Conservation (phyloP, 37 sponge, comb jelly and placozoan genomes). For the Tethya wilhelma region DNA sequence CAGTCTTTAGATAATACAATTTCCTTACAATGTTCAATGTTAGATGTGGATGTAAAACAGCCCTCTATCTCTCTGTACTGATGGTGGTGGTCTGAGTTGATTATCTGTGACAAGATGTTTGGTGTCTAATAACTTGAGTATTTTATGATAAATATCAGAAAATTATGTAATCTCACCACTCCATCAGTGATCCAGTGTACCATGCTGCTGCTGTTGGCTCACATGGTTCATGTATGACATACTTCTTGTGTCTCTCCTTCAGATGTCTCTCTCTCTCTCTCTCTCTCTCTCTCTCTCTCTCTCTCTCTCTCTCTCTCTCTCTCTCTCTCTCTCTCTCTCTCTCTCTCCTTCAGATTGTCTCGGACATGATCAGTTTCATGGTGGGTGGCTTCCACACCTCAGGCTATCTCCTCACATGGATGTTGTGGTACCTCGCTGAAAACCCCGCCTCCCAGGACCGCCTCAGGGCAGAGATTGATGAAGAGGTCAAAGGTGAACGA, state of each 20-base stretch:
- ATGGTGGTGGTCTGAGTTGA: too few relatives aligned
- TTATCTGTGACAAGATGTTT: too few relatives aligned
- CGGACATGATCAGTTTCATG: constrained; percentile 76
- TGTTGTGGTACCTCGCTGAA: constrained; percentile 55
- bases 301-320: constrained; percentile 6
- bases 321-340: not conserved
- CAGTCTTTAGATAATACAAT: too few relatives aligned
- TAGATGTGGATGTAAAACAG: too few relatives aligned
- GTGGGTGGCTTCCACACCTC: constrained; percentile 93
- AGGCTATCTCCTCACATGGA: constrained; percentile 71
- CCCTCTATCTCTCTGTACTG: too few relatives aligned
- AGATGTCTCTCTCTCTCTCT: constrained; percentile 21
- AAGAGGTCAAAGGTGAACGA: constrained; percentile 69
- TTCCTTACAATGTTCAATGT: too few relatives aligned
- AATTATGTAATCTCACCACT: too few relatives aligned
- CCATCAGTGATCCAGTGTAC: too few relatives aligned
- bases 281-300: constrained; percentile 19
- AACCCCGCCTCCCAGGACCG: constrained; percentile 46
- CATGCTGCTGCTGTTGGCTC: too few relatives aligned
- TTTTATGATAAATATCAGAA: too few relatives aligned
- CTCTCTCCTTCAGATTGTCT: constrained; percentile 46
- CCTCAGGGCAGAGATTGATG: not conserved
- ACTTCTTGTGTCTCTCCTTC: constrained; percentile 29
- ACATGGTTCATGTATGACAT: not conserved
- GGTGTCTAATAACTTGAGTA: too few relatives aligned